These are phyloP conservation scores for Patella ulyssiponensis DNA, from an alignment of 2,888 invertebrate species.

Conservation along the genomic window DNA sequence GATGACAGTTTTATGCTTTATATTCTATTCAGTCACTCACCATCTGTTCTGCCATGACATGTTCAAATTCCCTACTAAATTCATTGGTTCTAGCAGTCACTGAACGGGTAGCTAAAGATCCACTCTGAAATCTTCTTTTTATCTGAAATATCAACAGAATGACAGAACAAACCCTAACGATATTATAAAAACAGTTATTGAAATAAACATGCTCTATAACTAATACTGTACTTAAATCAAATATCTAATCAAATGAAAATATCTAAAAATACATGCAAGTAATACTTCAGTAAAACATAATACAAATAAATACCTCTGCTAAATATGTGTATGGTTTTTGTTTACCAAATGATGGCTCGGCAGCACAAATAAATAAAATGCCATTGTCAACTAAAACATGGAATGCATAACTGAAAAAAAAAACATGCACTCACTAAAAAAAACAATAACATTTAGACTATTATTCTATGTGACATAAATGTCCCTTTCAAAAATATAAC, in stretches of 20 bases:
- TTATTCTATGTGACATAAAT: too few relatives aligned
- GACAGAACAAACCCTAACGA: background rate
- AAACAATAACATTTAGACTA: too few relatives aligned
- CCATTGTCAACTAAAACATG: conserved; percentile 70
- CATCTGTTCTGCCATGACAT: conserved; percentile 60
- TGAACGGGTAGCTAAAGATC: conserved; percentile 49
- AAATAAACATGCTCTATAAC: background rate
- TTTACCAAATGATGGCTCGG: conserved; percentile 58
- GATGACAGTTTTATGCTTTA: too few relatives aligned
- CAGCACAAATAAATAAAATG: conserved; percentile 67
- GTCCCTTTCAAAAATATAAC: too few relatives aligned
- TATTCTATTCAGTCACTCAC: conserved; percentile 39
- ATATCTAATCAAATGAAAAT: too few relatives aligned
- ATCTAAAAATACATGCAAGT: too few relatives aligned
- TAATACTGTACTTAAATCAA: too few relatives aligned
- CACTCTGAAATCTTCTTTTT: conserved; percentile 57
- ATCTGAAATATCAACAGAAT: conserved; percentile 48
- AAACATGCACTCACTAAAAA: background rate
- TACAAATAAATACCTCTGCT: conserved; percentile 59
- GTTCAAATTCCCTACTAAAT: conserved; percentile 60
- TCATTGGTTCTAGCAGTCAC: conserved; percentile 51
- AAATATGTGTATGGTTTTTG: conserved; percentile 65
- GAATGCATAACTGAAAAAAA: conserved; percentile 62
- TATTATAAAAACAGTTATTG: background rate
- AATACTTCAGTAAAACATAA: background rate